Evolutionary conservation across 1,140 invertebrate genomes (phyloP).

Genomic region (Heliconius eleuchia): DNA sequence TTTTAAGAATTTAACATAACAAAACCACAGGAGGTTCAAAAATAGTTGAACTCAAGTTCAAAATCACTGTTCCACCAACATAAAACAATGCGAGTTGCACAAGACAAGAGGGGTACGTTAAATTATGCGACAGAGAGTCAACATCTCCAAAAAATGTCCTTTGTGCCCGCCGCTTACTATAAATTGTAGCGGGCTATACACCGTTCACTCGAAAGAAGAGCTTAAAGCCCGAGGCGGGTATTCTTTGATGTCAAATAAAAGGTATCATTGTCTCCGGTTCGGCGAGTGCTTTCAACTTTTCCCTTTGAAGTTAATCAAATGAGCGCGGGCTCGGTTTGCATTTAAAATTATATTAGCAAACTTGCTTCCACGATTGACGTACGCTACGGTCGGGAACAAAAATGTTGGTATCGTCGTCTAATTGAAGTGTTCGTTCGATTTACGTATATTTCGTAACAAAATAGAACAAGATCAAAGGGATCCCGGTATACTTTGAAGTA

Average conservation of each 20-base stretch:
- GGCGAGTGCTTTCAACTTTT: slow-evolving; percentile 73
- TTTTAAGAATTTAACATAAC: not conserved
- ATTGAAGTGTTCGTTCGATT: slow-evolving; percentile 64
- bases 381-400: slow-evolving; percentile 58
- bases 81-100: slow-evolving; percentile 28
- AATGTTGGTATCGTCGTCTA: slow-evolving; percentile 60
- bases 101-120: slow-evolving; percentile 37
- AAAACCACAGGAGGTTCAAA: not conserved
- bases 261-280: slow-evolving; percentile 77
- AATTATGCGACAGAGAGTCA: slow-evolving; percentile 50
- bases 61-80: slow-evolving; percentile 8
- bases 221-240: slow-evolving; percentile 58
- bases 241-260: slow-evolving; percentile 78
- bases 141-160: slow-evolving; percentile 45
- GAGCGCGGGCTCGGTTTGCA: slow-evolving; percentile 63
- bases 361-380: slow-evolving; percentile 50
- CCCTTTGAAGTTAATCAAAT: slow-evolving; percentile 78
- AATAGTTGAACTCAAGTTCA: not conserved
- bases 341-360: slow-evolving; percentile 72
- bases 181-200: slow-evolving; percentile 48
- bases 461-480: slow-evolving; percentile 73
- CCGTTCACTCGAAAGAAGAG: slow-evolving; percentile 51
- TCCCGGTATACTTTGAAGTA: slow-evolving; percentile 66
- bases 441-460: slow-evolving; percentile 65
- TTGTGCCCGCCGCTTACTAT: slow-evolving; percentile 50